Conservation (phyloP, 1,140 invertebrate species). For the Megalonaias nervosa region DNA sequence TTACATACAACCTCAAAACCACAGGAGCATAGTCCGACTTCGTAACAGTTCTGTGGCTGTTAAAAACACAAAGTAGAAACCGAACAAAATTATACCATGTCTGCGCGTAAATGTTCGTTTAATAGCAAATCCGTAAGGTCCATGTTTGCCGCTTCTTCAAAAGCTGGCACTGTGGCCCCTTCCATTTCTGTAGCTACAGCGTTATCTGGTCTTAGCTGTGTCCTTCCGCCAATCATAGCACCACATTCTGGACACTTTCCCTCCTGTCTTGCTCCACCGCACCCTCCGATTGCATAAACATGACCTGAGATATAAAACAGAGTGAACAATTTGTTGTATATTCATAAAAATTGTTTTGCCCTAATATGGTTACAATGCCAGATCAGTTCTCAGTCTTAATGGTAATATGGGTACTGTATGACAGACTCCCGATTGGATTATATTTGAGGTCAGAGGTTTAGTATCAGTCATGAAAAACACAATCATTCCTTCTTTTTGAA, state of each 20-base stretch:
- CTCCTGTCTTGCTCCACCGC: slow-evolving; percentile 79
- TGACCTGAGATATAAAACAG: slow-evolving; percentile 74
- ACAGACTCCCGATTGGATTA: too few relatives aligned
- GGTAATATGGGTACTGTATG: too few relatives aligned
- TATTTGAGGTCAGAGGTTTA: too few relatives aligned
- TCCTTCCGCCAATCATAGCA: slow-evolving; percentile 76
- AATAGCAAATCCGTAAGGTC: too few relatives aligned
- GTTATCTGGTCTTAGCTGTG: slow-evolving; percentile 76
- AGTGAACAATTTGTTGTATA: neutral
- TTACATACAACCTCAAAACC: too few relatives aligned
- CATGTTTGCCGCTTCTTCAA: slow-evolving; percentile 58
- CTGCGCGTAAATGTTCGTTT: too few relatives aligned
- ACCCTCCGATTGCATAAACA: slow-evolving; percentile 80
- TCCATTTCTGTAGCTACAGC: slow-evolving; percentile 72
- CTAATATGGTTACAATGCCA: neutral
- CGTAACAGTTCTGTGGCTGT: too few relatives aligned
- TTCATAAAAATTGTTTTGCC: neutral
- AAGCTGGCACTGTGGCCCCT: slow-evolving; percentile 61
- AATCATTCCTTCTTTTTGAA: too few relatives aligned
- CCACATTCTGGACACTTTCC: slow-evolving; percentile 78
- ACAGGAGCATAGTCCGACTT: too few relatives aligned
- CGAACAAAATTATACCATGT: too few relatives aligned
- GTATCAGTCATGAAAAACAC: too few relatives aligned
- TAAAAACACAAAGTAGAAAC: too few relatives aligned
- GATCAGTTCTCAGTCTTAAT: neutral